Conservation (phyloP, 2,888 invertebrate genomes). For the Ditylenchus weischeri region DNA sequence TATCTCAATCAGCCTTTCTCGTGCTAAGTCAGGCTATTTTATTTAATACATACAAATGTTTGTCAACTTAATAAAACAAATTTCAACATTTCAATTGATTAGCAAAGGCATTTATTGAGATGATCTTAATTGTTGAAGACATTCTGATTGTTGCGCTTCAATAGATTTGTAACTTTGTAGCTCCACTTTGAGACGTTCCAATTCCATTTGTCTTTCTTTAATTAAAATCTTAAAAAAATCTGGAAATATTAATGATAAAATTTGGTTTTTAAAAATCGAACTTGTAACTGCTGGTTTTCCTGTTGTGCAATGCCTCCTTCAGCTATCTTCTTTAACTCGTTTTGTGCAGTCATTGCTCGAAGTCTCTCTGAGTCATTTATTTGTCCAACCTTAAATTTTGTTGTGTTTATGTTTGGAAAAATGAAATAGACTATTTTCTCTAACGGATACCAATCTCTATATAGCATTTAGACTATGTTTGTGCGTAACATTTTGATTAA, state of each 20-base stretch:
- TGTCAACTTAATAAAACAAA: too few species aligned
- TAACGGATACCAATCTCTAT: not conserved
- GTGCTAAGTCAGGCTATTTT: too few species aligned
- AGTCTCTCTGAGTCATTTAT: slow-evolving; percentile 25
- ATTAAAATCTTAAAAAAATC: slow-evolving; percentile 17
- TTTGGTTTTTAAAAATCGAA: slow-evolving; percentile 1
- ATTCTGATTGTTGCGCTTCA: slow-evolving; percentile 27
- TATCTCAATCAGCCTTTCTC: too few species aligned
- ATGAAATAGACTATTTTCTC: not conserved
- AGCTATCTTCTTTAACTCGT: slow-evolving; percentile 14
- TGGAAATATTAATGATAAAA: not conserved
- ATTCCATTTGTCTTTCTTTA: slow-evolving; percentile 24
- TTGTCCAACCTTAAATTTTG: slow-evolving; percentile 19
- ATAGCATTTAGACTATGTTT: too few species aligned
- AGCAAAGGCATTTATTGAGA: not conserved
- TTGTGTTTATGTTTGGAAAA: not conserved
- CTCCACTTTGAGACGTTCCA: slow-evolving; percentile 25
- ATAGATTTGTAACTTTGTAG: slow-evolving; percentile 19
- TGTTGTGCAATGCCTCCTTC: slow-evolving; percentile 9
- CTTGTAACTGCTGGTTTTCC: slow-evolving; percentile 25
- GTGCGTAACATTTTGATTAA: too few species aligned
- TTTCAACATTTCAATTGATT: too few species aligned
- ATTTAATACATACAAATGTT: too few species aligned
- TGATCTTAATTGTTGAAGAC: not conserved
- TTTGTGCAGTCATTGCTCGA: slow-evolving; percentile 22